Percentiles rank a stretch among this genome's conserved stretches.
phyloP scores from a whole-genome alignment of 2,888 invertebrate species.

The Eudemis profundana region DNA sequence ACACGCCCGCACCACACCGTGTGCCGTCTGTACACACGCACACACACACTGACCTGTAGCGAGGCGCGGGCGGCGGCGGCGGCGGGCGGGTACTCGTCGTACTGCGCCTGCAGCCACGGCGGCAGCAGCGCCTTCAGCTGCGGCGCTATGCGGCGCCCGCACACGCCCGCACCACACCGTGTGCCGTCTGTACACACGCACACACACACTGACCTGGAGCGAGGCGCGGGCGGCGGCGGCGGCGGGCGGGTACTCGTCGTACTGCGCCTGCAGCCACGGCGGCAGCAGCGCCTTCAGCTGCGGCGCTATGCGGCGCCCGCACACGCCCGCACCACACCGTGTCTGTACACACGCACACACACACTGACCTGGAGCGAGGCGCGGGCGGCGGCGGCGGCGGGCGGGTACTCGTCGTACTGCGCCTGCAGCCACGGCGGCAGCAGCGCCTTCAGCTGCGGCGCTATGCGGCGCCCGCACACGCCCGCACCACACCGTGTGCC shows the following conservation, averaged over 20 bases:
- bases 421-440: slow-evolving; percentile 94
- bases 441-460: slow-evolving; percentile 91
- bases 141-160: not conserved
- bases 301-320: too few species aligned
- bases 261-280: too few species aligned
- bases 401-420: slow-evolving; percentile 94
- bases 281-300: too few species aligned
- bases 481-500: slow-evolving; percentile 89
- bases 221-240: slow-evolving; percentile 10
- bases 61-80: not conserved
- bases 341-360: not conserved
- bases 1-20: not conserved
- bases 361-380: slow-evolving; percentile 86
- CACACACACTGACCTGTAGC: too few species aligned
- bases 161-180: too few species aligned
- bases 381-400: slow-evolving; percentile 90
- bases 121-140: too few species aligned
- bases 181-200: too few species aligned
- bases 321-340: too few species aligned
- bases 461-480: slow-evolving; percentile 89
- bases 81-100: not conserved
- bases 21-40: too few species aligned
- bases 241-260: slow-evolving; percentile 8
- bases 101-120: too few species aligned
- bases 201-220: not conserved